phyloP scores from a whole-genome alignment of 2,888 invertebrate species.

The Dicyrtomina minuta region DNA sequence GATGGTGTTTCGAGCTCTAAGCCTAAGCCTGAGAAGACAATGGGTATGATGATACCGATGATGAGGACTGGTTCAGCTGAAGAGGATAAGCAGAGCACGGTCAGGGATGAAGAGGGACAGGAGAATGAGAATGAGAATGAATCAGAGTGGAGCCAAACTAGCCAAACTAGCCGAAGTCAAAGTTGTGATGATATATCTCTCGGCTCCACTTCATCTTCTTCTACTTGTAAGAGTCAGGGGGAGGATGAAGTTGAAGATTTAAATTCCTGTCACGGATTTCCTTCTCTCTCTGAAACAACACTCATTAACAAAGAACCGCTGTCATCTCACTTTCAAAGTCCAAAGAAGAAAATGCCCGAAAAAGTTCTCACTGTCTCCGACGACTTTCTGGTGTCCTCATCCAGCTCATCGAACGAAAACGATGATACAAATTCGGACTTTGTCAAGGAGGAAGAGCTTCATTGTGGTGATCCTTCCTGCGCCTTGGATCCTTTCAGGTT shows the following conservation, averaged over 20 bases:
- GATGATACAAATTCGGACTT: constrained; percentile 10
- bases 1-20: constrained; percentile 22
- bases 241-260: background rate
- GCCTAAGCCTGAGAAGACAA: constrained; percentile 8
- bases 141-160: constrained; percentile 38
- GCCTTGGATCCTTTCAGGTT: constrained; percentile 14
- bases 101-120: constrained; percentile 39
- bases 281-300: constrained; percentile 8
- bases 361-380: constrained; percentile 16
- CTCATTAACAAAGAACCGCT: background rate
- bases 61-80: constrained; percentile 1
- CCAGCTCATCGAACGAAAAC: background rate
- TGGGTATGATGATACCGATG: no score
- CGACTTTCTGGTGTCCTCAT: constrained; percentile 3
- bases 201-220: background rate
- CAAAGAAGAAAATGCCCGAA: constrained; percentile 25
- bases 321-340: background rate
- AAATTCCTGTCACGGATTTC: constrained; percentile 14
- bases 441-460: background rate
- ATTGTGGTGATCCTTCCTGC: background rate
- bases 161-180: background rate
- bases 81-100: constrained; percentile 29
- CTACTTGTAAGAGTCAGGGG: background rate
- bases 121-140: constrained; percentile 22
- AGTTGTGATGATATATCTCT: background rate